Evolutionary conservation across 2,888 invertebrate genomes (phyloP).

Genomic region (Neuroscelio doddi): DNA sequence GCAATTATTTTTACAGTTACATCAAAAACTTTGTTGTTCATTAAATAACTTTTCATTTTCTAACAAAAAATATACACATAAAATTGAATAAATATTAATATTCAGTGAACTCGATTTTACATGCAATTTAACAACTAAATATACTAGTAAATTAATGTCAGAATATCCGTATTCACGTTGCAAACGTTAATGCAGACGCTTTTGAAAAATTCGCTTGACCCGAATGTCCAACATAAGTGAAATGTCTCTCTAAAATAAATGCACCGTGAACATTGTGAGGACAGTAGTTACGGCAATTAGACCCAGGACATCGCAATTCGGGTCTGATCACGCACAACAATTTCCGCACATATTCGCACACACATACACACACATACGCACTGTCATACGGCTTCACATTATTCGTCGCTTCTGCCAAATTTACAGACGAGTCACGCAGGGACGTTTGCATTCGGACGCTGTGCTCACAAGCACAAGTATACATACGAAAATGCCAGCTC

Average conservation of each 20-base stretch:
- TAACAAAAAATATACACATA: too few relatives aligned
- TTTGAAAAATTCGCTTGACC: background rate
- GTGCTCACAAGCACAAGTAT: slow-evolving; percentile 24
- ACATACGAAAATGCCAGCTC: slow-evolving; percentile 13
- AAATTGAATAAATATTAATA: too few relatives aligned
- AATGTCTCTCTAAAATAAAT: slow-evolving; percentile 33
- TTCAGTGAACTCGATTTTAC: too few relatives aligned
- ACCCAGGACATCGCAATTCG: slow-evolving; percentile 29
- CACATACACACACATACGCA: slow-evolving; percentile 28
- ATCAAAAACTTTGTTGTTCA: too few relatives aligned
- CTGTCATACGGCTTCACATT: slow-evolving; percentile 15
- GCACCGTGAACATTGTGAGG: slow-evolving; percentile 18
- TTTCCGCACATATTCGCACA: too few relatives aligned
- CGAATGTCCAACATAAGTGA: slow-evolving; percentile 32
- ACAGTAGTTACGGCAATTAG: slow-evolving; percentile 36
- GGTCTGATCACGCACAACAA: slow-evolving; percentile 43
- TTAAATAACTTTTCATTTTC: too few relatives aligned
- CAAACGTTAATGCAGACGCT: too few relatives aligned
- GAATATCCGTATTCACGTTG: too few relatives aligned
- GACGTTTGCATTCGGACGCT: slow-evolving; percentile 41
- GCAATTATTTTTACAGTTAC: too few relatives aligned
- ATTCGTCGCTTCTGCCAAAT: slow-evolving; percentile 29
- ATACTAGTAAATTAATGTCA: too few relatives aligned
- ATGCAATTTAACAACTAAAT: too few relatives aligned
- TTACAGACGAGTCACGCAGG: slow-evolving; percentile 40